Evolutionary conservation across 1,140 invertebrate genomes (phyloP).

Genomic region (Stenopsyche tienmushanensis): DNA sequence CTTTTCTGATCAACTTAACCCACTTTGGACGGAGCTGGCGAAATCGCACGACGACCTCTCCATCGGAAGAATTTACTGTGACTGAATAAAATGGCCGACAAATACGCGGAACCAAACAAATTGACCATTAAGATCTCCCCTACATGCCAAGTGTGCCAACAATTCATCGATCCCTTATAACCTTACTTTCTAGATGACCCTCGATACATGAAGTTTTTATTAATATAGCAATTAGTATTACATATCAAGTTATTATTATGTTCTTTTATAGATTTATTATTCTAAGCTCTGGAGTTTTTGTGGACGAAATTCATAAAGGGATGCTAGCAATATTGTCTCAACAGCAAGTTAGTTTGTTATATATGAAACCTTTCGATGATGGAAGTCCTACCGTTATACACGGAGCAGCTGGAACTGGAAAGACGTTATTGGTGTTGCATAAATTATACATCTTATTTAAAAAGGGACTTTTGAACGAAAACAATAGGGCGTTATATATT

Average conservation of each 20-base stretch:
- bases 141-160: no score
- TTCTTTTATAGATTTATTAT: conserved; percentile 43
- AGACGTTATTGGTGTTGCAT: conserved; percentile 45
- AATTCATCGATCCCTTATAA: no score
- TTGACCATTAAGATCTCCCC: no score
- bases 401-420: conserved; percentile 47
- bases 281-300: conserved; percentile 46
- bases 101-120: no score
- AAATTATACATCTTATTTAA: conserved; percentile 44
- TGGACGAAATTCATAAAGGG: conserved; percentile 45
- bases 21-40: no score
- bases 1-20: no score
- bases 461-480: conserved; percentile 41
- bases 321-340: conserved; percentile 45
- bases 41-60: no score
- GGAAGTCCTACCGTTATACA: conserved; percentile 44
- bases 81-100: no score
- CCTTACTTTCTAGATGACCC: no score
- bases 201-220: no score
- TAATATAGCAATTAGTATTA: no score
- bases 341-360: conserved; percentile 44
- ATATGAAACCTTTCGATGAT: conserved; percentile 28
- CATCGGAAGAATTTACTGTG: no score
- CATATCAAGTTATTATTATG: not conserved
- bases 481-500: conserved; percentile 45